These are phyloP conservation scores for Hyalella azteca DNA, from an alignment of 2,888 invertebrate genomes.

Conservation along the genomic window DNA sequence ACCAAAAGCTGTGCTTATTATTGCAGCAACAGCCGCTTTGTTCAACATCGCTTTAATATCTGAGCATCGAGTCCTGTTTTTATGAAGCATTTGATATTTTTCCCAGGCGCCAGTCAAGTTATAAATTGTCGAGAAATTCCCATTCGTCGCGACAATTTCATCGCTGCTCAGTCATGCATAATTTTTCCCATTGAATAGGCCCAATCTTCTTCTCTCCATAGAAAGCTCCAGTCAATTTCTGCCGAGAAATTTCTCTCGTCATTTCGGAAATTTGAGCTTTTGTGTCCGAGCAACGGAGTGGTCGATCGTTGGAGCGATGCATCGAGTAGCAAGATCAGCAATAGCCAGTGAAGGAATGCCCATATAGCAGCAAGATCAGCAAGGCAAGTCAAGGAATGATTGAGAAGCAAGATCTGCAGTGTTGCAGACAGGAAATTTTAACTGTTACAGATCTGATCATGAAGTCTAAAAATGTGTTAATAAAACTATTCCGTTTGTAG, in stretches of 20 bases:
- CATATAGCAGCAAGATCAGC: too few species aligned
- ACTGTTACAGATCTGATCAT: too few species aligned
- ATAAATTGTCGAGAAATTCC: slow-evolving; percentile 5
- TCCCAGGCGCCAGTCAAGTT: background rate
- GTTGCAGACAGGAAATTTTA: too few species aligned
- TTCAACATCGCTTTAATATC: background rate
- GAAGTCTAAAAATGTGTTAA: too few species aligned
- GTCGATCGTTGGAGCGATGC: background rate
- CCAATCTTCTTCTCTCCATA: background rate
- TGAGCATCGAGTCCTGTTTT: background rate
- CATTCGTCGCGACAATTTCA: background rate
- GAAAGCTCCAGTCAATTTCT: slow-evolving; percentile 31
- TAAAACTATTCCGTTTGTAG: background rate
- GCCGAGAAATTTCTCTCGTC: slow-evolving; percentile 19
- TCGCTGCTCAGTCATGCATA: slow-evolving; percentile 23
- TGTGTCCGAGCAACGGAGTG: background rate
- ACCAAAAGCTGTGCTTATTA: too few species aligned
- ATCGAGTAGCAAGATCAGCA: background rate
- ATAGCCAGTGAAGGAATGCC: too few species aligned
- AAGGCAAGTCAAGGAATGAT: too few species aligned
- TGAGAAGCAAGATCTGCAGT: too few species aligned
- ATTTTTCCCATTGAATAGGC: slow-evolving; percentile 28
- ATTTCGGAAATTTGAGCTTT: slow-evolving; percentile 9
- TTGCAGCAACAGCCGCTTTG: background rate
- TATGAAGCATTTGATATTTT: slow-evolving; percentile 8